Conservation (phyloP, 2,797 vertebrate species). For the Zalophus californianus region DNA sequence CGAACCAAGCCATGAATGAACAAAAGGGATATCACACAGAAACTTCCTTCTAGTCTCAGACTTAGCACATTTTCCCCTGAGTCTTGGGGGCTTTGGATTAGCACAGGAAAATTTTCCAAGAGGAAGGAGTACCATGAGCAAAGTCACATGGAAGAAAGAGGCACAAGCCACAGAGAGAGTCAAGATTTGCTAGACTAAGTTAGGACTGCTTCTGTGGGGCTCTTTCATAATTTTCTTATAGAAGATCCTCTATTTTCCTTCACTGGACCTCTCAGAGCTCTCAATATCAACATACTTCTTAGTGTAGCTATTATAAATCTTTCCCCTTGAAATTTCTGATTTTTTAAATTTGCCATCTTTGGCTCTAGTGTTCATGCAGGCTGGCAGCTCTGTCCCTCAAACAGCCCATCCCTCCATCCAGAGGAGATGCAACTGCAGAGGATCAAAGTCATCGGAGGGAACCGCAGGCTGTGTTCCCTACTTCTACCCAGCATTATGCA, state of each 20-base stretch:
- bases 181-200: not conserved
- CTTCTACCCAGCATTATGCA: not conserved
- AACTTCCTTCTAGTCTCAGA: not conserved
- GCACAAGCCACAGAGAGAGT: not conserved
- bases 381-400: not conserved
- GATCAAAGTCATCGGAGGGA: not conserved
- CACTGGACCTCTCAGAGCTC: not conserved
- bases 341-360: not conserved
- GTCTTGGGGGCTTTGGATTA: not conserved
- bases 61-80: not conserved
- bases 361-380: not conserved
- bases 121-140: not conserved
- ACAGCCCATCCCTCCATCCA: not conserved
- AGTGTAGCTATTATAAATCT: not conserved
- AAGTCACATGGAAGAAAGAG: not conserved
- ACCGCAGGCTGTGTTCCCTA: rapidly evolving
- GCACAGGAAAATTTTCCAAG: not conserved
- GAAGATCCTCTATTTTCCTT: not conserved
- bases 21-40: not conserved
- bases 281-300: not conserved
- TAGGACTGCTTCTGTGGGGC: not conserved
- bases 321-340: not conserved
- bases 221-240: not conserved
- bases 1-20: not conserved
- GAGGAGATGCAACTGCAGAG: not conserved